phyloP scores from a whole-genome alignment of 2,113 vertebrate species.

The Corythornis cristatus region DNA sequence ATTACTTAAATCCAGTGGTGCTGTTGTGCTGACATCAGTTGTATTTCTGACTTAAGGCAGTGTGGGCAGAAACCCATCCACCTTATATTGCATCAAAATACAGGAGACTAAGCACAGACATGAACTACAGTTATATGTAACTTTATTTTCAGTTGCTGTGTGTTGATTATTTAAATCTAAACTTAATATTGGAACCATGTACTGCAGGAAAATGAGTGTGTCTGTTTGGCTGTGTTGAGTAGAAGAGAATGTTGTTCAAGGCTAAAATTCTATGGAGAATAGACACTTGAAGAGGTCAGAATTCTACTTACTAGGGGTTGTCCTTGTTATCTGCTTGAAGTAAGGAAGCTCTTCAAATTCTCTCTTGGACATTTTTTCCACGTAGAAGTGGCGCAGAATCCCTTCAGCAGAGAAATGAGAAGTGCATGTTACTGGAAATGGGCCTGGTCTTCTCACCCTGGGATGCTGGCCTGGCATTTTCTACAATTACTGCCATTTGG shows the following conservation, averaged over 20 bases:
- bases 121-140: not conserved
- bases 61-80: not conserved
- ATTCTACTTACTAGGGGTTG: constrained; percentile 80
- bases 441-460: not conserved
- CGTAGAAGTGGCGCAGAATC: constrained; percentile 76
- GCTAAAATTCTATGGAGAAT: not conserved
- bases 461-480: not conserved
- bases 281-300: not conserved
- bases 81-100: not conserved
- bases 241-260: not conserved
- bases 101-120: not conserved
- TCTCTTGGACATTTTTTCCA: constrained; percentile 79
- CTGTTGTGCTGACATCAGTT: not conserved
- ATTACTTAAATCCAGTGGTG: not conserved
- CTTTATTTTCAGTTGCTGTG: not conserved
- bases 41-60: not conserved
- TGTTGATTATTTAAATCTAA: not conserved
- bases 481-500: not conserved
- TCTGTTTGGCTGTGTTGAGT: not conserved
- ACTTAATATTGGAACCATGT: not conserved
- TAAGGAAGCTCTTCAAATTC: constrained; percentile 81
- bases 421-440: not conserved
- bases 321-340: constrained; percentile 82
- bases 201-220: not conserved
- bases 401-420: constrained; percentile 63